Base-by-base conservation (phyloP, 2,888 invertebrate genomes). In the Pimpla rufipes region DNA sequence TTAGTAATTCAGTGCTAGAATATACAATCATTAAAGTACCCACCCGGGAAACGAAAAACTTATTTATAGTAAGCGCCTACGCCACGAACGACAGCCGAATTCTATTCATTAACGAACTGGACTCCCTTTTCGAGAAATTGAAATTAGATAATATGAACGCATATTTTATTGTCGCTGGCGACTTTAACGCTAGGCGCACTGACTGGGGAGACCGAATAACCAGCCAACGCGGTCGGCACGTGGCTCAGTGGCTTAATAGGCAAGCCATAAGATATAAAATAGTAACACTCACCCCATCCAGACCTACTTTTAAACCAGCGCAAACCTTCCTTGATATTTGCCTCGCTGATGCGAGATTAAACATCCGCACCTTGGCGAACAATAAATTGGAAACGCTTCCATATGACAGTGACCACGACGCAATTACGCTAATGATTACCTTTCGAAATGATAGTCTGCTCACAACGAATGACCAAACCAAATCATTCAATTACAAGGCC, bases 401-500 rank as follows among this genome's bases (percentile, higher is more conserved):
- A 0, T 76, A 76, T 11, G 76, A 76, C n/a, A 66, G 66, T 6
- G 76, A 76, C 42, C 76, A 76, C 16, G 57, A 50, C 6, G 76
- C 76, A 18, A 35, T n/a, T n/a, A n/a, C n/a, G n/a, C n/a, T 52
- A 2, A n/a, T 55, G 5, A 2, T 45, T 6, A 1, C 10, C 16
- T 37, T 6, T n/a, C n/a, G n/a, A n/a, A n/a, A n/a, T n/a, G n/a
- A n/a, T 23, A 8, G 42, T 21, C 52, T 18, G 4, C 16, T 8
- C 13, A 7, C 4, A 7, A 13, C 5, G 16, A 16, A 2, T 10
- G 7, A 35, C n/a, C 8, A 35, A 29, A 8, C 21, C n/a, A 1
- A 1, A 23, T 6, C 21, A 13, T 23, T 16, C n/a, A 66, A 45
- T 23, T 66, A 13, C n/a, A 67, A 57, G 29, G 13, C 6, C 0